Base-by-base conservation (phyloP, 2,888 invertebrate genomes). In the Ophioninae sp. region DNA sequence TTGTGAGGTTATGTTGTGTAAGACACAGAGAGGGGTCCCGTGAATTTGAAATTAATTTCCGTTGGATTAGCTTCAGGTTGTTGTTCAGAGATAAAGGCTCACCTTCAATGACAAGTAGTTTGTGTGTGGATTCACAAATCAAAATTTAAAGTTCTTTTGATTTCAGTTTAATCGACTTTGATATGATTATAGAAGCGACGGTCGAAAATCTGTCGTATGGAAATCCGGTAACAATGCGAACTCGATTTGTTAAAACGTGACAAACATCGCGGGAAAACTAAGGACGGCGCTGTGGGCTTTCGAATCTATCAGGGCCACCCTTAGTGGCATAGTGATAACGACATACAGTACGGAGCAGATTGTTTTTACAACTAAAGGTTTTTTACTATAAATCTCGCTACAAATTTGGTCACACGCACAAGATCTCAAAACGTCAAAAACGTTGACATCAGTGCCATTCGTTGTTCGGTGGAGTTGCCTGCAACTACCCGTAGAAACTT, bases 401-500 rank as follows among this genome's bases (percentile, higher is more conserved):
- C 0, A 41, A 41, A 41, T 41, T 41, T 41, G 0, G 41, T 41
- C 2, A 30, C 41, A 41, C 41, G 7, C 21, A 20, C 21, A 61
- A 8, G 8, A 23, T 7, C 5, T 8, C 3, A 61, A 8, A 61
- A 61, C 59, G 59, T n/a, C 6, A 61, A 20, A 61, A 61, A 61
- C 21, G 41, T 41, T 41, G 50, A 13, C 64, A 64, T 64, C 37
- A n/a, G 64, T n/a, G 64, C 64, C 64, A 64, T n/a, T 64, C 17
- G 37, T 64, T 37, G 37, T 7, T n/a, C 13, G 13, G 37, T 7
- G 64, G 64, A 13, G 37, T n/a, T 37, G 37, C 17, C 37, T n/a
- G 37, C n/a, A 64, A 64, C 30, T n/a, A 30, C 3, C 23, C 5
- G 5, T 23, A 13, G 21, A 13, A 21, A 30, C 59, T 7, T 59